Base-by-base conservation (phyloP, 1,140 invertebrate genomes). In the Yoshiicerus persimilis region DNA sequence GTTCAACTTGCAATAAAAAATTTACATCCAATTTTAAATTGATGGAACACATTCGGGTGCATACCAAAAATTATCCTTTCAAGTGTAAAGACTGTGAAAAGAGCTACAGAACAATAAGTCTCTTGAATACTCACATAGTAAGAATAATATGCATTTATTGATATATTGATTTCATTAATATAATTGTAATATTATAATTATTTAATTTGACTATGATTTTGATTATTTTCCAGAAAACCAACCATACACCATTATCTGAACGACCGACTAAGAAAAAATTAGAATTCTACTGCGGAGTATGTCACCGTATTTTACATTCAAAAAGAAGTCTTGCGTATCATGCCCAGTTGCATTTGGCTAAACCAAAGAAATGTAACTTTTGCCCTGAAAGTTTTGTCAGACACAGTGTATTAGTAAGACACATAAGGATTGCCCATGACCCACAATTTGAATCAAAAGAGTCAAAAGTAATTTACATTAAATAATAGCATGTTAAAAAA, bases 351-450 rank as follows among this genome's bases (percentile, higher is more conserved):
- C 97, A 97, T 92, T 96, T 96, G 86, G 93, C 94, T 5, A 95
- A 95, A 92, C 96, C 96, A 0, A 97, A 97, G 92, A 95, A 96
- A 34, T 98, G 96, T 92, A 94, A 94, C 0, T 95, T 95, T 91
- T 97, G 96, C 92, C 95, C 95, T 90, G 96, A 97, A 92, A 95
- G 96, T 90, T 97, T 97, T 91, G 94, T 97, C 64, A 96, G 97
- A 92, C 94, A 94, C 91, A 94, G 96, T 11, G 96, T 96, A 90
- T 92, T 97, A 66, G 96, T 96, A 0, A 93, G 96, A 2, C 97
- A 97, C 92, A 96, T 97, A 92, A 94, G 96, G 1, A 93, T 95
- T 64, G 94, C 95, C 1, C 97, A 98, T 92, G 96, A 97, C 91
- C 94, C 95, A 27, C 94, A 95, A 89, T 97, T 96, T 91, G 93